Conservation (phyloP, 2,888 invertebrate genomes). For the Philereme vetulata region DNA sequence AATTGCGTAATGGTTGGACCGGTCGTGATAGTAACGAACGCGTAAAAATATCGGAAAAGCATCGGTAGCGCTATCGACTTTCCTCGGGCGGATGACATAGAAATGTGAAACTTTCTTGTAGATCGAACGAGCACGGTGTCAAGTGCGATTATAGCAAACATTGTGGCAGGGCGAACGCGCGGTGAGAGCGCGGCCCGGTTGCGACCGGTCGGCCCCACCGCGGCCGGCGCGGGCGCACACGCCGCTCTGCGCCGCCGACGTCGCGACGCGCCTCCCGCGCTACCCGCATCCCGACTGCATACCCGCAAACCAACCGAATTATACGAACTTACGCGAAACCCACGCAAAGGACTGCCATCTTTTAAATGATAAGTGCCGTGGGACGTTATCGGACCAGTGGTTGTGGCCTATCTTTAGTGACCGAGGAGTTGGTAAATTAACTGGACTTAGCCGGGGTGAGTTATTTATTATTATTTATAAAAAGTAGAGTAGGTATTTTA, state of each 20-base stretch:
- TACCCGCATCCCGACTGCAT: constrained; percentile 48
- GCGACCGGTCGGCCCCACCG: constrained; percentile 82
- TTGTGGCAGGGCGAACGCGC: constrained; percentile 60
- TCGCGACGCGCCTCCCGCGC: constrained; percentile 78
- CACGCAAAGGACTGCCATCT: constrained; percentile 59
- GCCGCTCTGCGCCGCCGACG: constrained; percentile 77
- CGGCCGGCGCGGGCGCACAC: constrained; percentile 67
- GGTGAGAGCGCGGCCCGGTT: constrained; percentile 81
- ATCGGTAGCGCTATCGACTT: constrained; percentile 44
- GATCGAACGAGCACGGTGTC: constrained; percentile 76
- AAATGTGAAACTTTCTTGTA: constrained; percentile 81
- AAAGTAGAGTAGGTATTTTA: neutral
- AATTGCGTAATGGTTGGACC: constrained; percentile 36
- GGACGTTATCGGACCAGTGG: constrained; percentile 52
- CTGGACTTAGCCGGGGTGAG: constrained; percentile 34
- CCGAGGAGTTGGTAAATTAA: constrained; percentile 35
- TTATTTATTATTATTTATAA: constrained; percentile 24
- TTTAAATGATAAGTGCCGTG: constrained; percentile 58
- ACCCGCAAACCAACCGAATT: constrained; percentile 52
- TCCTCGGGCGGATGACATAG: constrained; percentile 66
- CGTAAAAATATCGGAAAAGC: constrained; percentile 43
- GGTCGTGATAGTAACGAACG: constrained; percentile 41
- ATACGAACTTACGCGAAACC: constrained; percentile 54
- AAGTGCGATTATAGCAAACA: constrained; percentile 78
- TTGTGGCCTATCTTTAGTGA: constrained; percentile 49